Conservation (phyloP, 2,113 vertebrate species). For the Hydrolagus affinis region DNA sequence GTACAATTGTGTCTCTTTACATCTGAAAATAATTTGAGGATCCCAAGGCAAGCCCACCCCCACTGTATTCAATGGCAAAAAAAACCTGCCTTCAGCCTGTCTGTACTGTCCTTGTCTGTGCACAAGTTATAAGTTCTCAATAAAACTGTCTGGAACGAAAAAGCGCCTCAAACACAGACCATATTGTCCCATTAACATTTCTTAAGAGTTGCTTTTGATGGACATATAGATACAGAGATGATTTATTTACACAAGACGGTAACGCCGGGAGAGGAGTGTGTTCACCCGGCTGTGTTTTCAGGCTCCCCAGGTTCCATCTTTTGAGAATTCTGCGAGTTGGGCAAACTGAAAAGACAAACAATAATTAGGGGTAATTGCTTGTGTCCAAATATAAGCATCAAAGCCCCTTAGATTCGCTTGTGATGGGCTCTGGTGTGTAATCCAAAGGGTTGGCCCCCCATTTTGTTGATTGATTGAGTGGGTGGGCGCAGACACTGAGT, state of each 20-base stretch:
- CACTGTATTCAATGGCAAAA: constrained; percentile 36
- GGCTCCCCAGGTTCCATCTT: constrained; percentile 54
- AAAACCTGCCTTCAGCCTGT: constrained; percentile 41
- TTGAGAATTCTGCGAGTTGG: constrained; percentile 66
- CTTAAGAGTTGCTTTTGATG: constrained; percentile 48
- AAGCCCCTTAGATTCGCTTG: constrained; percentile 64
- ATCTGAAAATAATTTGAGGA: constrained; percentile 55
- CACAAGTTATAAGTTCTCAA: constrained; percentile 51
- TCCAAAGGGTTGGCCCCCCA: constrained; percentile 63
- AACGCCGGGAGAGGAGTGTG: constrained; percentile 42
- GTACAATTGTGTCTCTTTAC: constrained; percentile 39
- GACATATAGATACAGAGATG: constrained; percentile 38
- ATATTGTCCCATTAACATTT: constrained; percentile 56
- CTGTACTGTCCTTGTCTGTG: constrained; percentile 44
- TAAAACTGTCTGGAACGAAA: constrained; percentile 50
- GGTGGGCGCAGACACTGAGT: constrained; percentile 64
- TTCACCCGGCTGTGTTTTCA: constrained; percentile 48
- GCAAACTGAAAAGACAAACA: constrained; percentile 75
- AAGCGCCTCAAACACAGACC: constrained; percentile 40
- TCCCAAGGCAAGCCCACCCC: constrained; percentile 45
- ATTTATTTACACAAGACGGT: constrained; percentile 47
- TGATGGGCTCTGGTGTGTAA: constrained; percentile 62
- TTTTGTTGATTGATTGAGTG: constrained; percentile 71
- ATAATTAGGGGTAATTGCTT: constrained; percentile 88
- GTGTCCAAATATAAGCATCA: constrained; percentile 87